phyloP scores from a whole-genome alignment of 2,888 invertebrate species.

The Drosophila imparisetae region DNA sequence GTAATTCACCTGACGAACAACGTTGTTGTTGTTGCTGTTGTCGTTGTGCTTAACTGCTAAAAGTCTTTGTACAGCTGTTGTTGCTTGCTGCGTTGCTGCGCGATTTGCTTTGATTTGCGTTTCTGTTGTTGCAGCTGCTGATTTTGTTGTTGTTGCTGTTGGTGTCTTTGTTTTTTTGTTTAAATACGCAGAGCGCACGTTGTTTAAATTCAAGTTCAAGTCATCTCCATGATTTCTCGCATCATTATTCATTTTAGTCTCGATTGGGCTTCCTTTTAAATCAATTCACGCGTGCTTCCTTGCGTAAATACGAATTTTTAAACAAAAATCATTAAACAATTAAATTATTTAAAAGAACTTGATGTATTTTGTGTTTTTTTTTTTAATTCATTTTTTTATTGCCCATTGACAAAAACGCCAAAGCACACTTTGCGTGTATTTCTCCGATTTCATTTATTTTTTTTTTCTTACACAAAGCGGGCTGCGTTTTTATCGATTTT shows the following conservation, averaged over 20 bases:
- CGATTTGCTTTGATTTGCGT: constrained; percentile 62
- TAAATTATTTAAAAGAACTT: constrained; percentile 59
- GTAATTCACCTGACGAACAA: constrained; percentile 63
- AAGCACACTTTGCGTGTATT: constrained; percentile 26
- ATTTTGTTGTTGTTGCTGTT: constrained; percentile 42
- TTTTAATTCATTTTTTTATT: constrained; percentile 29
- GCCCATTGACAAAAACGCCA: constrained; percentile 59
- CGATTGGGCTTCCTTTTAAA: constrained; percentile 49
- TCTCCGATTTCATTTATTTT: constrained; percentile 28
- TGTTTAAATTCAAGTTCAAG: constrained; percentile 74
- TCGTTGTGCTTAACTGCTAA: constrained; percentile 38
- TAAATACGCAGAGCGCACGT: constrained; percentile 74
- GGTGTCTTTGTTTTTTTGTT: constrained; percentile 66
- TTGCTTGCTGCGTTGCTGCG: constrained; percentile 33
- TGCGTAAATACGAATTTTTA: constrained; percentile 48
- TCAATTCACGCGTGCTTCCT: constrained; percentile 71
- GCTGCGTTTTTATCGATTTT: constrained; percentile 66
- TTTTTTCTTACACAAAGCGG: constrained; percentile 51
- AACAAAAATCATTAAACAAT: constrained; percentile 39
- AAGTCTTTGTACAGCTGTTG: constrained; percentile 42
- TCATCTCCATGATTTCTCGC: constrained; percentile 83
- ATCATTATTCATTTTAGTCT: constrained; percentile 83
- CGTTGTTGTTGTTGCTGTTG: constrained; percentile 59
- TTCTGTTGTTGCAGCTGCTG: constrained; percentile 42
- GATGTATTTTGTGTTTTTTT: constrained; percentile 50